Evolutionary conservation across 37 sponge, comb jelly and placozoan species (phyloP), one percentile per base, ranked within the genome.

Genomic region (Halichondria panicea): DNA sequence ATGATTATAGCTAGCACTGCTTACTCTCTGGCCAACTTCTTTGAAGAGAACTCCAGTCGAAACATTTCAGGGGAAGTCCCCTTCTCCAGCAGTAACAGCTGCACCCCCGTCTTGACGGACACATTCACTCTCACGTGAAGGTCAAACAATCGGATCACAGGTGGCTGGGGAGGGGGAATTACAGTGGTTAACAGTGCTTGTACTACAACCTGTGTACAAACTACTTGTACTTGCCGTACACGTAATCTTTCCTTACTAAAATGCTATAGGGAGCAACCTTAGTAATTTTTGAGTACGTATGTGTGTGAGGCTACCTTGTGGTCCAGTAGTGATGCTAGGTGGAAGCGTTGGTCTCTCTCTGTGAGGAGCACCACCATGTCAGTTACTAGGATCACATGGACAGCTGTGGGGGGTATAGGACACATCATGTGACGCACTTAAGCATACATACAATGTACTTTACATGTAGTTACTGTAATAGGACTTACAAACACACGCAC

Each of bases 311-410:
- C 36, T 43, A 91, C 92, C 92, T 87, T 73, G 25, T 70, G 59
- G 35, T 91, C 92, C 32, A 78, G 92, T 32, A 87, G 65, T 13
- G 67, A 43, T 18, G 92, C 87, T 0, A 91, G 43, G 60, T 78
- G 78, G 84, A 79, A 87, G 39, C 87, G 86, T 76, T 87, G 87
- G 44, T 91, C 87, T 67, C 74, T 73, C 31, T 91, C 87, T 12
- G 76, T 75, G 38, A 91, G 74, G 46, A 91, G 37, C 36, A 84
- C 78, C 43, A 91, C 46, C 15, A 85, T 43, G 68, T 91, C 91
- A 11, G 91, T 91, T 31, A 91, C 83, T 45, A 91, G 76, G n/a
- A 91, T 83, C 1, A 91, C 55, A 28, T 77, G 70, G 9, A 86
- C 87, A 72, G 72, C 91, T 87, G 48, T 5, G 58, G 8, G 21